phyloP scores from a whole-genome alignment of 1,140 invertebrate genomes.

The Ceratina calcarata region DNA sequence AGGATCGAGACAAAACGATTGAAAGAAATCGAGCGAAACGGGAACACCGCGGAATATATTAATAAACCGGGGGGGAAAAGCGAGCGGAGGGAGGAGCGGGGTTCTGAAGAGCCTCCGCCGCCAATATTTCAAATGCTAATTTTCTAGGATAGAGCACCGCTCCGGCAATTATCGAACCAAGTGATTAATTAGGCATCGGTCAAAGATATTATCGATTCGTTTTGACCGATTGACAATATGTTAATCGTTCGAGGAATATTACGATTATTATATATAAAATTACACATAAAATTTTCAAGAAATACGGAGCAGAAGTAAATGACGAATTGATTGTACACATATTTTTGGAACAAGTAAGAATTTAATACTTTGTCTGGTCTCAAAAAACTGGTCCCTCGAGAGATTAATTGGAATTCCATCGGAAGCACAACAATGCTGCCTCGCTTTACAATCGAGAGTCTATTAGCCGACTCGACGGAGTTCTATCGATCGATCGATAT shows the following conservation, averaged over 20 bases:
- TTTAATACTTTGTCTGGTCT: neutral
- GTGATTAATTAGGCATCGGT: conserved; percentile 32
- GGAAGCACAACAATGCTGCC: conserved; percentile 20
- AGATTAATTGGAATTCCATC: conserved; percentile 36
- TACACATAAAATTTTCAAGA: no score
- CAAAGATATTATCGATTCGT: conserved; percentile 8
- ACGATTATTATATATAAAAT: no score
- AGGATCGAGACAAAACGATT: conserved; percentile 21
- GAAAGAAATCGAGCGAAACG: conserved; percentile 6
- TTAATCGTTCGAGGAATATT: no score
- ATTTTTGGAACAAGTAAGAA: no score
- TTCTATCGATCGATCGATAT: conserved; percentile 16
- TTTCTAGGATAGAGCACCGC: neutral
- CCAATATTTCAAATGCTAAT: conserved; percentile 27
- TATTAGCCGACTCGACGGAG: conserved; percentile 10
- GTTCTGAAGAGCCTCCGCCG: neutral
- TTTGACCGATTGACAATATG: no score
- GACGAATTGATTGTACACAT: no score
- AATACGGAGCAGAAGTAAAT: no score
- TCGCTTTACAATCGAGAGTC: conserved; percentile 28
- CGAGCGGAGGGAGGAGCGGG: neutral
- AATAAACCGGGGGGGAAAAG: neutral
- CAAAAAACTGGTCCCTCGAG: conserved; percentile 10
- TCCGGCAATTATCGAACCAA: neutral
- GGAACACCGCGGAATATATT: conserved; percentile 11